A percentile compares a stretch with the other conserved stretches of the same genome.
Evolutionary conservation across 2,888 invertebrate species (phyloP).

Genomic region (Marasmarcha lunaedactyla): DNA sequence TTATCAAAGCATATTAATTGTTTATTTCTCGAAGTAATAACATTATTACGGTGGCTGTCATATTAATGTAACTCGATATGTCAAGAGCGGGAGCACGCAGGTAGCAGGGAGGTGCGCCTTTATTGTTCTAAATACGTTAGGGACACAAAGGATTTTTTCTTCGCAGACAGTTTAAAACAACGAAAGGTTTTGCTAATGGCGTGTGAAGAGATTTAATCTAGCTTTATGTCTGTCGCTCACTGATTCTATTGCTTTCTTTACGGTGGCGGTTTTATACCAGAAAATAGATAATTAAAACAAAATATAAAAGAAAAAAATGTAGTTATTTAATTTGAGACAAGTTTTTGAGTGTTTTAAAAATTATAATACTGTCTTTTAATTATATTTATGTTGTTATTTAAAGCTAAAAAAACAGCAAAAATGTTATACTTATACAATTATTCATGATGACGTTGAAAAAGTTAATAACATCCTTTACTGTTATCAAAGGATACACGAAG

Average conservation of each 20-base stretch:
- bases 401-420: no score
- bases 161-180: slow-evolving; percentile 21
- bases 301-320: no score
- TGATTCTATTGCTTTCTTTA: not conserved
- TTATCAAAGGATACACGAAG: no score
- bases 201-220: slow-evolving; percentile 52
- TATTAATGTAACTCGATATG: slow-evolving; percentile 2
- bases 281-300: no score
- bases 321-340: no score
- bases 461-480: no score
- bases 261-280: no score
- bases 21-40: slow-evolving; percentile 20
- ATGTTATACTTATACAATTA: no score
- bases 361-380: no score
- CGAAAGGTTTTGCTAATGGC: slow-evolving; percentile 35
- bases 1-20: slow-evolving; percentile 42
- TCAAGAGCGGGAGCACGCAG: not conserved
- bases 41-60: not conserved
- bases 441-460: no score
- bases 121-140: not conserved
- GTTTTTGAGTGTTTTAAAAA: no score
- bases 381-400: no score
- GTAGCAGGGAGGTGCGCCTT: not conserved
- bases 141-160: slow-evolving; percentile 14
- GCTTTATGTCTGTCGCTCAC: slow-evolving; percentile 29